Base-by-base conservation (phyloP, 2,888 invertebrate genomes). In the Cataglyphis livida region DNA sequence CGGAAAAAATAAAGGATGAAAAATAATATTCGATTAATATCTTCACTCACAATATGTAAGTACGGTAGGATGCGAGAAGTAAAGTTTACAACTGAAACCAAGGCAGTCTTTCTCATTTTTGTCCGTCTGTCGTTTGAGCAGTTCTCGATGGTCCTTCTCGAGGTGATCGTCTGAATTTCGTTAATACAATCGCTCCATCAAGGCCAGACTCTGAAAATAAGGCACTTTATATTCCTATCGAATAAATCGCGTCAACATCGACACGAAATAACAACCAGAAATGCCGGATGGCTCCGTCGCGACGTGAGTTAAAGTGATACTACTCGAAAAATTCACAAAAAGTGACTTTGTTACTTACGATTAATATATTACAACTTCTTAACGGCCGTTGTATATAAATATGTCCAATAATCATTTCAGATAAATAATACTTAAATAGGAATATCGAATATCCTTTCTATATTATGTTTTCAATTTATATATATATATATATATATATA, bases 201-300 rank as follows among this genome's bases (percentile, higher is more conserved):
- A 88, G 88, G 89, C 82, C 84, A 79, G 74, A 65, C 9, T 79
- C 71, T 85, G 85, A 71, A 89, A 89, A 89, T 89, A 71, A 89
- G 89, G 87, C 65, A 89, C 83, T 89, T 89, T 89, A 79, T 89
- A 89, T 89, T 89, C 87, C 78, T 48, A 57, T 66, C 21, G 32
- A 66, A 21, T 41, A 32, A 59, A 78, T 57, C 66, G 41, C 41
- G 9, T 6, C 38, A 41, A 76, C n/a, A 28, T 57, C 65, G 44
- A 44, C 25, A 61, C 15, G 32, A 68, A 57, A 64, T 18, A 51
- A 51, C 48, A 51, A 51, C n/a, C 48, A 35, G 51, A 64, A 75
- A 48, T 75, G 62, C 18, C 35, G 18, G 25, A 62, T 25, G 25
- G 18, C 10, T 21, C 21, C 32, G n/a, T n/a, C 41, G 21, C n/a